Conservation (phyloP, 2,888 invertebrate genomes). For the Lobophora halterata region DNA sequence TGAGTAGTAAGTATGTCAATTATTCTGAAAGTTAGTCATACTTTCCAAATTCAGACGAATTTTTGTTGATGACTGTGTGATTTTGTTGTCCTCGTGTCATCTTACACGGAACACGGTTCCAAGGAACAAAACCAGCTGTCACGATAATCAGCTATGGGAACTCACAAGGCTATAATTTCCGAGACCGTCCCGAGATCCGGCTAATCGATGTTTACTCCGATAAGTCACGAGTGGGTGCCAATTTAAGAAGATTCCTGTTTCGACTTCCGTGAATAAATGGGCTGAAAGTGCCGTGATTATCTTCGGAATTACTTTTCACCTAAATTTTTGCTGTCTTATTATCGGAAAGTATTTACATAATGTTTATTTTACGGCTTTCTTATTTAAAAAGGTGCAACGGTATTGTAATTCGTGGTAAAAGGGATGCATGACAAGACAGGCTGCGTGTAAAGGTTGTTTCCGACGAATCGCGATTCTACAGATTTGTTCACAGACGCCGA, state of each 20-base stretch:
- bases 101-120: too few relatives aligned
- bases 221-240: conserved; percentile 51
- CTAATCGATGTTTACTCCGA: conserved; percentile 57
- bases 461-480: too few relatives aligned
- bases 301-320: conserved; percentile 4
- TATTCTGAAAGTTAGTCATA: too few relatives aligned
- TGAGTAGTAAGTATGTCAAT: too few relatives aligned
- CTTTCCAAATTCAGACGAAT: too few relatives aligned
- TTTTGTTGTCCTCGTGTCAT: too few relatives aligned
- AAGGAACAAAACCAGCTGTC: conserved; percentile 1
- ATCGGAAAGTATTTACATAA: conserved; percentile 4
- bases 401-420: too few relatives aligned
- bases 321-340: conserved; percentile 9
- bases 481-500: too few relatives aligned
- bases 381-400: conserved; percentile 7
- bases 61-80: too few relatives aligned
- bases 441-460: too few relatives aligned
- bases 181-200: conserved; percentile 38
- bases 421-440: too few relatives aligned
- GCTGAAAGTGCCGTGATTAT: conserved; percentile 14
- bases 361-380: conserved; percentile 9
- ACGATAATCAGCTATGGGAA: conserved; percentile 8
- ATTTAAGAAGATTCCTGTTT: conserved; percentile 34
- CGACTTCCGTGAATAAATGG: conserved; percentile 26
- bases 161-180: conserved; percentile 43